Percentiles rank a stretch among this genome's conserved stretches.
Conservation (phyloP, 2,888 invertebrate species). For the Drosophila anceps region DNA sequence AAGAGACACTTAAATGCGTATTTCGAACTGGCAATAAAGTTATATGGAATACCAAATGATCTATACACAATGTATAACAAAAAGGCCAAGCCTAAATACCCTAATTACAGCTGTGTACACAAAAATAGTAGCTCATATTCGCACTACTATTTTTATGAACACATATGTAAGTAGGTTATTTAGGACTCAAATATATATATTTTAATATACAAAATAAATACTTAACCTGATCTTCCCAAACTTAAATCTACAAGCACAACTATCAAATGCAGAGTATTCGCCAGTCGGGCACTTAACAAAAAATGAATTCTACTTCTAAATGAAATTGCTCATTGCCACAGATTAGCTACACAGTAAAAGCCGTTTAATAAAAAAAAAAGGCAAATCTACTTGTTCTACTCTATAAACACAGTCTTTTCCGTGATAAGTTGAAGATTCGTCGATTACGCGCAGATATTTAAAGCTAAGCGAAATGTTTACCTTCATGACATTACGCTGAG, state of each 20-base stretch:
- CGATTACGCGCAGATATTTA: constrained; percentile 18
- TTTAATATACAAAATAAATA: too few species aligned
- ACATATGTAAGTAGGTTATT: too few species aligned
- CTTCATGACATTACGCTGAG: constrained; percentile 23
- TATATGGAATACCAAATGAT: not conserved
- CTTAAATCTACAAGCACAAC: not conserved
- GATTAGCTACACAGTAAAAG: constrained; percentile 8
- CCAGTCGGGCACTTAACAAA: not conserved
- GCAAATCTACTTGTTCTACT: not conserved
- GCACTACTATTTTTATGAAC: too few species aligned
- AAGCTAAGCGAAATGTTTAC: constrained; percentile 23
- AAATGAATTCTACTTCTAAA: not conserved
- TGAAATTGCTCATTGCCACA: constrained; percentile 20
- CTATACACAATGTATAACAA: not conserved
- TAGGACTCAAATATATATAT: too few species aligned
- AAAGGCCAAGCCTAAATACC: not conserved
- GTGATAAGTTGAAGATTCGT: not conserved
- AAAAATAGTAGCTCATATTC: too few species aligned
- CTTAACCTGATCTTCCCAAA: too few species aligned
- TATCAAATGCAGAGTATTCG: not conserved
- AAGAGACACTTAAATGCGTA: not conserved
- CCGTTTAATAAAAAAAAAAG: constrained; percentile 1
- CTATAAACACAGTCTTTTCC: not conserved
- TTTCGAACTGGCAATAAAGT: not conserved
- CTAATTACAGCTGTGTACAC: too few species aligned